phyloP scores from a whole-genome alignment of 53 echinoderm and acorn worm genomes.

The Actinopyga echinites region DNA sequence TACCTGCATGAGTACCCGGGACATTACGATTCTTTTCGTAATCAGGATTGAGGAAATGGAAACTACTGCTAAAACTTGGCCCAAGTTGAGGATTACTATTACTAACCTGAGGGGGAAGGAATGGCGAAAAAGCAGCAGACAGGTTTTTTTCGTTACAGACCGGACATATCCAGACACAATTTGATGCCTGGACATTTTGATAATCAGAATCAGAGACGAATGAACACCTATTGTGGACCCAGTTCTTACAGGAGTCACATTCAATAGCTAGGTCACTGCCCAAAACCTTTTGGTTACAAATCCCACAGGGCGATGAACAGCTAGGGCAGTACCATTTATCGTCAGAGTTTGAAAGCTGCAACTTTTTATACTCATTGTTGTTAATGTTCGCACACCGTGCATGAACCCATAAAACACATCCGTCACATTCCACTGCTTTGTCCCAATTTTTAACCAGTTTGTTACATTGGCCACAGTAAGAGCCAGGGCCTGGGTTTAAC shows the following conservation, averaged over 20 bases:
- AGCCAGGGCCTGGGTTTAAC: constrained; percentile 5
- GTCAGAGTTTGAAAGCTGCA: constrained; percentile 5
- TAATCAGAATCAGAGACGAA: too few relatives aligned
- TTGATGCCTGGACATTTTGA: too few relatives aligned
- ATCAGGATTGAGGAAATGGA: too few relatives aligned
- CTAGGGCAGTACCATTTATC: constrained; percentile 15
- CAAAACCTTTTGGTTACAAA: neutral
- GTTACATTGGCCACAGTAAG: neutral
- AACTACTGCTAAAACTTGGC: too few relatives aligned
- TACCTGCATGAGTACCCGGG: too few relatives aligned
- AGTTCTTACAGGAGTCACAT: neutral
- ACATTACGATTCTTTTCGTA: too few relatives aligned
- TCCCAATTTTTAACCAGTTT: constrained; percentile 14
- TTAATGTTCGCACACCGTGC: constrained; percentile 1
- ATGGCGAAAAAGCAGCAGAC: too few relatives aligned
- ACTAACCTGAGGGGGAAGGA: too few relatives aligned
- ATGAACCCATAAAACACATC: neutral
- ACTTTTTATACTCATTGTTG: neutral
- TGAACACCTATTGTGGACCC: neutral
- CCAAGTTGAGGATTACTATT: too few relatives aligned
- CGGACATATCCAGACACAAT: too few relatives aligned
- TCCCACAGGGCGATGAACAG: constrained; percentile 5
- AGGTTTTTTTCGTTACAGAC: too few relatives aligned
- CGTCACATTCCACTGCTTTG: constrained; percentile 1
- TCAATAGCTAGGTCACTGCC: neutral